Base-by-base conservation (phyloP, 1,140 invertebrate species). In the Vanessa tameamea region DNA sequence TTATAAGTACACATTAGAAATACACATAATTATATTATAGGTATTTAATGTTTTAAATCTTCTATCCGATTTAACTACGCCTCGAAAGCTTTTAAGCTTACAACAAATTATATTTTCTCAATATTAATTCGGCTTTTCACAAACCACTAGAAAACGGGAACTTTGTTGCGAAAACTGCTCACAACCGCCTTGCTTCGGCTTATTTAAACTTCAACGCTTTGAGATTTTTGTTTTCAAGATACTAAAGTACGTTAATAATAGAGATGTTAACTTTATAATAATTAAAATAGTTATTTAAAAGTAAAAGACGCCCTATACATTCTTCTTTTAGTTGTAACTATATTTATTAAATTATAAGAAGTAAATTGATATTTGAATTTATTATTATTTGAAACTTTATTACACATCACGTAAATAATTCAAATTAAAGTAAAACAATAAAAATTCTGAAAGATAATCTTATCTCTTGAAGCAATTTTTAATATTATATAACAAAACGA, bases 161-260 rank as follows among this genome's bases (percentile, higher is more conserved):
- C 57, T 61, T 61, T 61, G 53, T 59, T 69, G 50, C 15, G 66
- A 69, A 68, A 69, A 55, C 53, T 55, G 50, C 26, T 69, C 55
- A 55, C 66, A 12, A 69, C 37, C 66, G 66, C 53, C 53, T 69
- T 59, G 43, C 66, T 55, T 57, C 37, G 37, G 66, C 66, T 68
- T 68, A 57, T 69, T 57, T 57, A 69, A 69, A 69, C 51, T 69
- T 69, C 47, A 15, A 59, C 66, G 26, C 23, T 61, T 61, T 61
- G 14, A 61, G 57, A 61, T 61, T 61, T 61, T 61, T 61, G 31
- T 61, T 61, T 12, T 61, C 14, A 61, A 37, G 15, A 61, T 61
- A 61, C 26, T 37, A 61, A 37, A 37, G 57, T 61, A 61, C 14
- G 31, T 37, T 61, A 31, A 23, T 61, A 61, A 59, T 13, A 26